Evolutionary conservation across 2,888 invertebrate genomes (phyloP), one percentile per base, ranked within the genome.

Genomic region (Ommatoiulus sabulosus): DNA sequence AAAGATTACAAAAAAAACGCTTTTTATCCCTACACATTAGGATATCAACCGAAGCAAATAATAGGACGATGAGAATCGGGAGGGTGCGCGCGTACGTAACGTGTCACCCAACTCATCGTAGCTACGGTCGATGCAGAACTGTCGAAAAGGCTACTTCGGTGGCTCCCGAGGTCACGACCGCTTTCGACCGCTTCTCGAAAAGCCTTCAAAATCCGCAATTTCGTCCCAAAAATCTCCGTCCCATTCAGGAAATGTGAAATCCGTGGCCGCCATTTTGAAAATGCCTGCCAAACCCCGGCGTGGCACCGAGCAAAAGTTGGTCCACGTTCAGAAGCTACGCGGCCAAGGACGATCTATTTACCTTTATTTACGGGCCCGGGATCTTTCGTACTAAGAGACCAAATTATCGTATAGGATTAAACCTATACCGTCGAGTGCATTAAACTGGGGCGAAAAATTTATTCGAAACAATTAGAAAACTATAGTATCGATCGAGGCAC

Each of bases 161-260:
- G 52, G 52, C 52, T 52, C 52, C 52, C 8, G 7, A 0, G 12
- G 8, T 48, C 48, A 10, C 12, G 7, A 48, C 12, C 48, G 52
- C 4, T 17, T 15, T 52, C 10, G 7, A 2, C 0, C 52, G 4
- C 4, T 52, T 52, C 35, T 35, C 35, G 35, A 52, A 8, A 52
- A 52, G 15, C 17, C 12, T 0, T 12, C 52, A 52, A 52, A 8
- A 12, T 52, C 2, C 12, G 12, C 7, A 8, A 52, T 52, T 52
- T 52, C 63, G 44, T 17, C 44, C 35, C 87, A 63, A 87, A 87
- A 63, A 35, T 8, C 88, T 44, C 44, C 12, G 48, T 88, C 84
- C 80, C 84, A 52, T 48, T 44, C 84, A 84, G 84, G 86, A 48
- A 88, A 35, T 88, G 84, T 2, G 35, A 44, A 84, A 44, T 46